A percentile compares a stretch with the other conserved stretches of the same genome.
Conservation (phyloP, 37 sponge, comb jelly and placozoan species). For the Agelas oroides region DNA sequence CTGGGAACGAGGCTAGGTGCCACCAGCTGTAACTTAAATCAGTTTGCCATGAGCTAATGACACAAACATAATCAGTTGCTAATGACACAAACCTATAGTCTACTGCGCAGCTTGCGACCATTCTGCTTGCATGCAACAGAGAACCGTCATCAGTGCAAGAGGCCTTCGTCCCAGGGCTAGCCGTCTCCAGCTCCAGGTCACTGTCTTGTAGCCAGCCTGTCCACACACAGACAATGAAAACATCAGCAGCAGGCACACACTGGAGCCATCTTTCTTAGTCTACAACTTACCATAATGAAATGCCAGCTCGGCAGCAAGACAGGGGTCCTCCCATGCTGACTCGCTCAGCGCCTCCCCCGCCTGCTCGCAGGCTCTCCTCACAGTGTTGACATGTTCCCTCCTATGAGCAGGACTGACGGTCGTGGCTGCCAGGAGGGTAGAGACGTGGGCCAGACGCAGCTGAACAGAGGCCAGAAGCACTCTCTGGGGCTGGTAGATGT, state of each 20-base stretch:
- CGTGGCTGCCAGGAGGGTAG: constrained; percentile 5
- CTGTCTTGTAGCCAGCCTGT: neutral
- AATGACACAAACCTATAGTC: constrained; percentile 24
- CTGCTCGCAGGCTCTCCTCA: constrained; percentile 15
- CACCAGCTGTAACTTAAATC: no score
- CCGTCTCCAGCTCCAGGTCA: neutral
- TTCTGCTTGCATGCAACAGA: neutral
- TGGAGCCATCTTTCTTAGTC: neutral
- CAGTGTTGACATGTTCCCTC: neutral
- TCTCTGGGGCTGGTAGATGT: constrained; percentile 39
- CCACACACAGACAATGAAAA: neutral
- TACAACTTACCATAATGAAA: constrained; percentile 16
- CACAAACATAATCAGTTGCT: no score
- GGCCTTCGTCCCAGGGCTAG: neutral
- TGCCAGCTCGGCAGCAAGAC: constrained; percentile 28
- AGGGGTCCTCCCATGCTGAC: constrained; percentile 13
- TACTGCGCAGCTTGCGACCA: neutral
- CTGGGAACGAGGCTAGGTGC: no score
- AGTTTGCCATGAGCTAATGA: no score
- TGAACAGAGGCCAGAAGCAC: constrained; percentile 29
- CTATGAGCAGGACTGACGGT: neutral
- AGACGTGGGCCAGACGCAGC: constrained; percentile 33
- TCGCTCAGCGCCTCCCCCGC: constrained; percentile 17
- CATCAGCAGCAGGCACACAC: neutral
- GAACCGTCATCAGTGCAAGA: neutral